Evolutionary conservation across 2,797 vertebrate species (phyloP).

Genomic region (Huso huso): DNA sequence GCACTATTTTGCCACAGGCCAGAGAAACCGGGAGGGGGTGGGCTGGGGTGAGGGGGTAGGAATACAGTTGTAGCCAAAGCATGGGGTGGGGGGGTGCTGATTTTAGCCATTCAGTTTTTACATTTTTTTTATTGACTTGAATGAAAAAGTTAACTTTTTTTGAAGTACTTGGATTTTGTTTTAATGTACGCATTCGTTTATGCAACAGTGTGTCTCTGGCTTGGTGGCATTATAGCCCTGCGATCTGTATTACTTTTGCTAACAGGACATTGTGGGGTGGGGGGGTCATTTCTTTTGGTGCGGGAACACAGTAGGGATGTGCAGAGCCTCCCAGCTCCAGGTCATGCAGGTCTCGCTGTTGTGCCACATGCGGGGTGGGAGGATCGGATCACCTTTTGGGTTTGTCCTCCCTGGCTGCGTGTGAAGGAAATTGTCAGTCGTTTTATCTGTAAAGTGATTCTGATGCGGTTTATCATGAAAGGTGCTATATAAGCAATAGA

Average conservation of each 20-base stretch:
- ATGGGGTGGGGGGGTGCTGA: neutral
- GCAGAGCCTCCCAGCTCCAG: constrained; percentile 1
- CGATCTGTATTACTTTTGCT: neutral
- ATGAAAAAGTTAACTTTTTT: neutral
- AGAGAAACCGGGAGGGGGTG: constrained; percentile 1
- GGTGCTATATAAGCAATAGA: no score
- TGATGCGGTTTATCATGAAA: no score
- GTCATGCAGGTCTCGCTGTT: neutral
- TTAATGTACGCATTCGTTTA: no score
- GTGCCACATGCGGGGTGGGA: no score
- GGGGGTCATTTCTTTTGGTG: neutral
- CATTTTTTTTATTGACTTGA: neutral
- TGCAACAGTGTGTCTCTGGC: neutral
- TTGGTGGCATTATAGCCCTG: neutral
- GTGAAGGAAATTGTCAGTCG: no score
- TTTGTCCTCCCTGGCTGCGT: no score
- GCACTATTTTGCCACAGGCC: no score
- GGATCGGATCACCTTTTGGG: no score
- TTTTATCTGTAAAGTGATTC: no score
- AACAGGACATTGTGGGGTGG: neutral
- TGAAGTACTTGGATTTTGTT: no score
- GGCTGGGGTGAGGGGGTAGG: no score
- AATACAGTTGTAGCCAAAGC: no score
- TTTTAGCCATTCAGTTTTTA: neutral
- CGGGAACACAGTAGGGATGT: neutral